Evolutionary conservation across 2,113 vertebrate species (phyloP), one percentile per base, ranked within the genome.

Genomic region (human (Homo sapiens)): DNA sequence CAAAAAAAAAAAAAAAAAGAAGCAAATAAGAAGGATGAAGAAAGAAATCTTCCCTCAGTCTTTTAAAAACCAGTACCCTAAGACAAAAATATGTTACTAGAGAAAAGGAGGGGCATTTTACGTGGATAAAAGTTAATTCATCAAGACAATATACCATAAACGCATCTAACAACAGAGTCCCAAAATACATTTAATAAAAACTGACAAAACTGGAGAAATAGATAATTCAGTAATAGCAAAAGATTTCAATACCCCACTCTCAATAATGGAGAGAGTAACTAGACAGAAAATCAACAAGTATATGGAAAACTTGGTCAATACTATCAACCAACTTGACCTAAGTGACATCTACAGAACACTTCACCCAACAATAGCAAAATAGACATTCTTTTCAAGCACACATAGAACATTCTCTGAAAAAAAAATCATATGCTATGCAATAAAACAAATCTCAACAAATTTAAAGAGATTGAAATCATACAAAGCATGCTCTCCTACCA

Each of bases 351-450:
- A 64, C 27, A 70, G 38, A 91, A 96, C 82, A 93, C 20, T 52
- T 48, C 57, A 80, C 59, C 79, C 38, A 92, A n/a, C 3, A 27
- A 96, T 8, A 91, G 14, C 68, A 95, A 93, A 94, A 93, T 82
- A 95, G n/a, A 80, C 55, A 95, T 52, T 87, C 4, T 86, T 93
- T 93, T 82, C 87, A 90, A 97, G n/a, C 35, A 96, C 52, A 94
- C 11, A 66, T 35, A 20, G 50, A 83, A 70, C 81, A 91, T 72
- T 86, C 32, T 83, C 25, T 79, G 32, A 55, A 78, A 61, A 92
- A 83, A 25, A 91, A 25, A 78, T 88, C 35, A 68, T 38, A 88
- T 48, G 86, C 43, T 79, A 82, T 55, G 30, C 20, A 72, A 73
- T 93, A 80, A 94, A 78, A 88, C 43, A 75, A 82, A 78, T 91